Conservation (phyloP, 2,113 vertebrate genomes). For the Noturus placidus region DNA sequence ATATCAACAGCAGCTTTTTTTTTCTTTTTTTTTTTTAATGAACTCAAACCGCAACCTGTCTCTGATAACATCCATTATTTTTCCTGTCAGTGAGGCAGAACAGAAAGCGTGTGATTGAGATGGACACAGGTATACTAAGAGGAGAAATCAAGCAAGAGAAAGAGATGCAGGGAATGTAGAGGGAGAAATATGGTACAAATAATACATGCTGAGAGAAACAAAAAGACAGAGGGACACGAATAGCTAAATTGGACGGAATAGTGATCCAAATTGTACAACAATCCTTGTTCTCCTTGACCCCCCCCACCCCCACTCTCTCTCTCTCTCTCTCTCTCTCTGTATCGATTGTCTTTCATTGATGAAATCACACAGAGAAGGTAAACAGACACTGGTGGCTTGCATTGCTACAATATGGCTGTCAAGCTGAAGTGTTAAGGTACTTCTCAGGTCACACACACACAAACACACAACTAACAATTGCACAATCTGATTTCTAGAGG, state of each 20-base stretch:
- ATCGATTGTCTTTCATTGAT: slow-evolving; percentile 14
- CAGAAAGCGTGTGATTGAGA: slow-evolving; percentile 40
- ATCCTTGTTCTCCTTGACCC: not conserved
- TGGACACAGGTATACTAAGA: not conserved
- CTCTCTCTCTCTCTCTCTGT: not conserved
- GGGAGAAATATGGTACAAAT: slow-evolving; percentile 9
- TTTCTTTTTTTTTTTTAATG: slow-evolving; percentile 7
- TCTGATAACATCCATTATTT: slow-evolving; percentile 29
- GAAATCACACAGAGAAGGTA: slow-evolving; percentile 44
- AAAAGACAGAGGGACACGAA: slow-evolving; percentile 54
- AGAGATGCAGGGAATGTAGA: slow-evolving; percentile 19
- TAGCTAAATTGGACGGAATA: slow-evolving; percentile 46
- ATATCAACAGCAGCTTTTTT: not conserved
- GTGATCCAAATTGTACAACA: not conserved
- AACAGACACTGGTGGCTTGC: slow-evolving; percentile 41
- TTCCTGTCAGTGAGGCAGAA: slow-evolving; percentile 13
- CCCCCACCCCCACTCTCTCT: slow-evolving; percentile 4
- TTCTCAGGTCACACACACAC: slow-evolving; percentile 5
- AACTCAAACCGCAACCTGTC: slow-evolving; percentile 6
- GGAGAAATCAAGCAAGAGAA: slow-evolving; percentile 35
- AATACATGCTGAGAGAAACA: slow-evolving; percentile 29
- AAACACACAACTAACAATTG: not conserved
- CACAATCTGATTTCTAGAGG: slow-evolving; percentile 13
- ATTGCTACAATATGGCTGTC: slow-evolving; percentile 30
- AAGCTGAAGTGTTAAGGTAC: slow-evolving; percentile 15